Conservation (phyloP, 37 sponge, comb jelly and placozoan species). For the Aphrocallistes beatrix region DNA sequence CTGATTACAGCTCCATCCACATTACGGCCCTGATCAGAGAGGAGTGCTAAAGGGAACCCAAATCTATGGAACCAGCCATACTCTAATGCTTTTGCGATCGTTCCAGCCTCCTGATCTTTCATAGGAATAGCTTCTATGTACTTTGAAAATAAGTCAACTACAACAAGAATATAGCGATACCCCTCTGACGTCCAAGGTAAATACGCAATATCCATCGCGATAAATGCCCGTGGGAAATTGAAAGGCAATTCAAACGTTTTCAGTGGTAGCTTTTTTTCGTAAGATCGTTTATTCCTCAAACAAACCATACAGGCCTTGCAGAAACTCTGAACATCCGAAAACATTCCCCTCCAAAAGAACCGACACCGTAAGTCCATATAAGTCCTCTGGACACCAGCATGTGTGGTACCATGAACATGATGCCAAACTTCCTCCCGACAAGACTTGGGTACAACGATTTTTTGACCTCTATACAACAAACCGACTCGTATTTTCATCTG, state of each 20-base stretch:
- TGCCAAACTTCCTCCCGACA: not conserved
- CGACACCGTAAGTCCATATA: not conserved
- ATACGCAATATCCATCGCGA: not conserved
- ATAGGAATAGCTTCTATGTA: not conserved
- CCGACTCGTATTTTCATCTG: not conserved
- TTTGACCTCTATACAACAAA: not conserved
- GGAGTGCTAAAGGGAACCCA: not conserved
- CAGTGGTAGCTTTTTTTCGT: not conserved
- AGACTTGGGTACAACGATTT: not conserved
- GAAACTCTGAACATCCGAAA: conserved; percentile 2
- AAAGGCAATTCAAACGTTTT: not conserved
- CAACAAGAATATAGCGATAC: not conserved
- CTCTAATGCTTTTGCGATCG: not conserved
- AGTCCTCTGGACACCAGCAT: not conserved
- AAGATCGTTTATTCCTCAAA: not conserved
- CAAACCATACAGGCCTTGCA: not conserved
- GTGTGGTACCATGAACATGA: not conserved
- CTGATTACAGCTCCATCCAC: not conserved
- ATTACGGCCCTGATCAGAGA: conserved; percentile 4
- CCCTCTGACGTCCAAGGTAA: not conserved
- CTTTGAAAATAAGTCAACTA: not conserved
- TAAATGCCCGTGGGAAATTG: not conserved
- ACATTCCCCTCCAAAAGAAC: not conserved
- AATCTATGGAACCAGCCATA: not conserved
- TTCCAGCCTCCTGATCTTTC: conserved; percentile 15